These are phyloP conservation scores for Dissostichus mawsoni DNA, from an alignment of 2,113 vertebrate species.

Conservation along the genomic window DNA sequence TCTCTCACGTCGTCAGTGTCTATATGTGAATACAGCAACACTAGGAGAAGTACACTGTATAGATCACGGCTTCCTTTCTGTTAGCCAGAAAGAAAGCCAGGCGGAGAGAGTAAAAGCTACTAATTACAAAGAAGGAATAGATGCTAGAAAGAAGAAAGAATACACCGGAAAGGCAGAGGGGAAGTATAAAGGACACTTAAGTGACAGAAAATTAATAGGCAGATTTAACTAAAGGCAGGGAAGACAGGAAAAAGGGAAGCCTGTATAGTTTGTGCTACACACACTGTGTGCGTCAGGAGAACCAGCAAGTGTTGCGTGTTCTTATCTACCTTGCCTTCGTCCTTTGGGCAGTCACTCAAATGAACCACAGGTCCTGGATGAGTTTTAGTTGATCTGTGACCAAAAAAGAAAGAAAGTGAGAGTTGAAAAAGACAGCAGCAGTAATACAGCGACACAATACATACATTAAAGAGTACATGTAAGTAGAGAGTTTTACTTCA, in stretches of 20 bases:
- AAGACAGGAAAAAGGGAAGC: background rate
- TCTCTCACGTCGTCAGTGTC: background rate
- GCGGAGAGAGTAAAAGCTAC: background rate
- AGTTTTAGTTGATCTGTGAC: slow-evolving; percentile 94
- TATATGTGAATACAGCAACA: background rate
- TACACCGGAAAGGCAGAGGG: background rate
- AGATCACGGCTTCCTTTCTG: background rate
- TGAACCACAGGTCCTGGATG: slow-evolving; percentile 98
- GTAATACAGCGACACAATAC: background rate
- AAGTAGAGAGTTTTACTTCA: background rate
- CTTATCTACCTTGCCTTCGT: slow-evolving; percentile 94
- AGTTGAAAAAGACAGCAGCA: slow-evolving; percentile 10
- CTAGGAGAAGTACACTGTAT: background rate
- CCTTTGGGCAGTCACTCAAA: slow-evolving; percentile 97
- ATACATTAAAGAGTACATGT: background rate
- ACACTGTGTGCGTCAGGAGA: background rate
- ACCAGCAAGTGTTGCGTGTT: background rate
- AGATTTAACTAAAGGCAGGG: slow-evolving; percentile 18
- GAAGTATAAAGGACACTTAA: background rate
- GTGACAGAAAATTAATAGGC: background rate
- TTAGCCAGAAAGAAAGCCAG: background rate
- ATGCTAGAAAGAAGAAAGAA: background rate
- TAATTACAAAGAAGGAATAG: background rate
- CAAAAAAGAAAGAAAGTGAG: slow-evolving; percentile 25
- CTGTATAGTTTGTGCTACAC: background rate